phyloP scores from a whole-genome alignment of 2,113 vertebrate genomes.

The Strigops habroptila region DNA sequence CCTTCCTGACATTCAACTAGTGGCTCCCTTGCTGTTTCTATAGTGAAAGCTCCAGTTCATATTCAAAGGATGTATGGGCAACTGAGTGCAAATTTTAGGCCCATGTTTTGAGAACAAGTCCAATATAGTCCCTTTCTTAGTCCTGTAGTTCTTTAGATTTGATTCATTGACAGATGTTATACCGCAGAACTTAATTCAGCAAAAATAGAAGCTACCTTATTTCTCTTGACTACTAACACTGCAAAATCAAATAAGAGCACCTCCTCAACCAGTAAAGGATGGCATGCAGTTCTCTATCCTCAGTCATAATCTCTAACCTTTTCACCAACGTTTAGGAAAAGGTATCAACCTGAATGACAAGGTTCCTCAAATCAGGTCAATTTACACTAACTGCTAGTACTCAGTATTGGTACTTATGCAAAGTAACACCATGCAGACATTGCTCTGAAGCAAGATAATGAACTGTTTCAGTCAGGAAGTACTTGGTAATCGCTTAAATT shows the following conservation, averaged over 20 bases:
- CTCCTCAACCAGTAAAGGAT: background rate
- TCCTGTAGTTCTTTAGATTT: background rate
- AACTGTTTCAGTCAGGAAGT: background rate
- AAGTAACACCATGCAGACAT: background rate
- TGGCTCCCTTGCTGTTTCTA: background rate
- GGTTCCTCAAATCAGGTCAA: background rate
- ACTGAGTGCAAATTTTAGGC: background rate
- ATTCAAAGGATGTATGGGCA: background rate
- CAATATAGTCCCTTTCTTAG: background rate
- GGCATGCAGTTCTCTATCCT: background rate
- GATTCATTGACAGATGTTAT: background rate
- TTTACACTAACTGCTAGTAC: background rate
- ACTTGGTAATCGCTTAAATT: background rate
- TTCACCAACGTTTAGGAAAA: background rate
- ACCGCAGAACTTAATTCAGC: background rate
- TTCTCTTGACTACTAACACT: background rate
- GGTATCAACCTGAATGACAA: too few species aligned
- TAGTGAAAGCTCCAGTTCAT: background rate
- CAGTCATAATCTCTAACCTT: background rate
- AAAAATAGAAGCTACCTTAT: background rate
- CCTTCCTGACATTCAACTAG: background rate
- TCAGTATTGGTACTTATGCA: background rate
- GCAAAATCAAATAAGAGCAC: background rate
- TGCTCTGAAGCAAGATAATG: background rate
- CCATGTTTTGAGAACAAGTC: background rate